A percentile compares a stretch with the other conserved stretches of the same genome.
Conservation (phyloP, 2,113 vertebrate genomes). For the Ascaphus truei region DNA sequence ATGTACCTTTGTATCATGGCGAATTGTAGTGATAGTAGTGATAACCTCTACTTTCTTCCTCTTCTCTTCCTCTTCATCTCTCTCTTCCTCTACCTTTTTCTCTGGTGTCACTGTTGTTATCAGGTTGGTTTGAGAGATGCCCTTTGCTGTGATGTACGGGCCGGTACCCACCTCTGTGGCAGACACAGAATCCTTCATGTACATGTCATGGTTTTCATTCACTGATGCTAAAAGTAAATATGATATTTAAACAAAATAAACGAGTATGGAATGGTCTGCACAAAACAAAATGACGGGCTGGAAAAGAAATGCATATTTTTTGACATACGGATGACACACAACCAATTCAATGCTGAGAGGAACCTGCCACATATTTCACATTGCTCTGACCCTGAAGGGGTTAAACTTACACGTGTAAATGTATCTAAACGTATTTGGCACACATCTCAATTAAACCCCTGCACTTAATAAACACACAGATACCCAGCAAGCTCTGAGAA, state of each 20-base stretch:
- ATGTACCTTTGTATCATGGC: constrained; percentile 86
- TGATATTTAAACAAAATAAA: constrained; percentile 58
- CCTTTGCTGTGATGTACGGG: constrained; percentile 84
- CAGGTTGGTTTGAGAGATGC: constrained; percentile 81
- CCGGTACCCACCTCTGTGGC: constrained; percentile 90
- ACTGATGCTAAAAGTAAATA: constrained; percentile 85
- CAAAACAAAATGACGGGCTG: constrained; percentile 45
- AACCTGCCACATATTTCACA: too few species aligned
- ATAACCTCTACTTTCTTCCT: constrained; percentile 61
- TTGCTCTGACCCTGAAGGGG: too few species aligned
- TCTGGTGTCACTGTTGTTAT: constrained; percentile 89
- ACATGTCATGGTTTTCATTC: constrained; percentile 88
- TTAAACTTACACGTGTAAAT: too few species aligned
- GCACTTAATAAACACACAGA: too few species aligned
- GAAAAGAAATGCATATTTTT: constrained; percentile 42
- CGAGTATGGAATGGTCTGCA: constrained; percentile 49
- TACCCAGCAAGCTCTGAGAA: too few species aligned
- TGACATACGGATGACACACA: background rate
- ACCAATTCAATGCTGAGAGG: background rate
- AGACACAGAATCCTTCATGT: constrained; percentile 83
- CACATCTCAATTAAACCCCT: too few species aligned
- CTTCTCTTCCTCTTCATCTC: constrained; percentile 65
- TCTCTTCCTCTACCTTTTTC: constrained; percentile 87
- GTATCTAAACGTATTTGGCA: too few species aligned
- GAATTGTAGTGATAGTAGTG: constrained; percentile 54